Evolutionary conservation across 2,888 invertebrate species (phyloP).

Genomic region (Argyresthia goedartella): DNA sequence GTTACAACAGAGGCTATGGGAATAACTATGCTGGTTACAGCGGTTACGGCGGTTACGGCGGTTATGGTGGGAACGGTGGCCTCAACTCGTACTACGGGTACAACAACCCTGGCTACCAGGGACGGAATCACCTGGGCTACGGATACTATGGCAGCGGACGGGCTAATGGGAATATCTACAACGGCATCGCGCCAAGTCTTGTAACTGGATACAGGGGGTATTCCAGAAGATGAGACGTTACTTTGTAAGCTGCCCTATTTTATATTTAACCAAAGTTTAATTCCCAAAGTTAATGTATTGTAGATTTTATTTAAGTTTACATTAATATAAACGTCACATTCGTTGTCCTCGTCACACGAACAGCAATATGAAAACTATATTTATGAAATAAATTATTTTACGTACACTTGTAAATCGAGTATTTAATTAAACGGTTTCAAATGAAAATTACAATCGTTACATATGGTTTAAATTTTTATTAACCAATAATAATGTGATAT

Average conservation of each 20-base stretch:
- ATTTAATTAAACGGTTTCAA: neutral
- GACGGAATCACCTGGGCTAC: slow-evolving; percentile 69
- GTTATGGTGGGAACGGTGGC: slow-evolving; percentile 73
- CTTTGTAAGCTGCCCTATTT: neutral
- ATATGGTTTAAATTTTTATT: slow-evolving; percentile 2
- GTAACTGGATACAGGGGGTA: slow-evolving; percentile 66
- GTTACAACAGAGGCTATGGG: slow-evolving; percentile 13
- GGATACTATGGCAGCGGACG: slow-evolving; percentile 62
- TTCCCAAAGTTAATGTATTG: slow-evolving; percentile 41
- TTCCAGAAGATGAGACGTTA: slow-evolving; percentile 34
- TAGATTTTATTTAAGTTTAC: slow-evolving; percentile 14
- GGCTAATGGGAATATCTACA: slow-evolving; percentile 49
- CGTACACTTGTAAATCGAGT: neutral
- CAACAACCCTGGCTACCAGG: slow-evolving; percentile 65
- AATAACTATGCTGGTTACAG: slow-evolving; percentile 37
- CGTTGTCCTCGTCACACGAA: neutral
- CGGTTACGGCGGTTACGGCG: slow-evolving; percentile 66
- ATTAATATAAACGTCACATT: too few species aligned
- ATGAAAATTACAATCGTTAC: neutral
- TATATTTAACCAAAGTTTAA: slow-evolving; percentile 14
- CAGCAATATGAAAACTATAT: neutral
- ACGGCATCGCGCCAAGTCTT: slow-evolving; percentile 54
- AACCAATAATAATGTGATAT: slow-evolving; percentile 5
- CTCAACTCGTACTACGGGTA: slow-evolving; percentile 71
- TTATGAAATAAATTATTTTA: neutral